Conservation (phyloP, 2,797 vertebrate genomes). For the Alcedo atthis region DNA sequence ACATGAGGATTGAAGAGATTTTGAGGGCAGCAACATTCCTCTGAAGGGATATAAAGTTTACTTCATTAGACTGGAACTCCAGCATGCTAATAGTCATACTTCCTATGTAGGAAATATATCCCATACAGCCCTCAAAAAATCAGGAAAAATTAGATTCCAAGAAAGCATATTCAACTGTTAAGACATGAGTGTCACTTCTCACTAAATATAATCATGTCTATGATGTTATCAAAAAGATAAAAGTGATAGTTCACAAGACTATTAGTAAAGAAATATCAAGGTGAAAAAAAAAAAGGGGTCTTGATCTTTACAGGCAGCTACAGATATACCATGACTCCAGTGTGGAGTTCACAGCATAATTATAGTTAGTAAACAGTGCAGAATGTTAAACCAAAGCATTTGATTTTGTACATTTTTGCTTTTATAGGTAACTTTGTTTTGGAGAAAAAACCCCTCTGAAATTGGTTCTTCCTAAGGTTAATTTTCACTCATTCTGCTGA, state of each 20-base stretch:
- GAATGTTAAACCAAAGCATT: neutral
- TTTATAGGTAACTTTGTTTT: neutral
- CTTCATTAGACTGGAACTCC: neutral
- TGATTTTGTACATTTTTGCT: neutral
- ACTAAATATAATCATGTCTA: constrained; percentile 37
- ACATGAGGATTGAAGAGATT: neutral
- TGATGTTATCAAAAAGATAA: constrained; percentile 5
- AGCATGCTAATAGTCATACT: neutral
- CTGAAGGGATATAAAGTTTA: neutral
- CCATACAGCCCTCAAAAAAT: neutral
- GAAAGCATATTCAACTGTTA: constrained; percentile 15
- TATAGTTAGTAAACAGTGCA: neutral
- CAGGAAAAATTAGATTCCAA: constrained; percentile 1
- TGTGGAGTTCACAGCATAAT: constrained; percentile 2
- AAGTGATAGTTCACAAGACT: constrained; percentile 44
- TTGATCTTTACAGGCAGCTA: neutral
- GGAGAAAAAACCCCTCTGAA: accelerated
- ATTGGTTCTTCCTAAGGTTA: neutral
- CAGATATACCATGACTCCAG: neutral
- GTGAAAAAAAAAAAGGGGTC: neutral
- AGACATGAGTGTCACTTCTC: neutral
- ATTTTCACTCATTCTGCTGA: neutral
- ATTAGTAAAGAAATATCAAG: constrained; percentile 41
- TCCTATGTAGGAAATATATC: neutral
- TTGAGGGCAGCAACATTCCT: neutral